Conservation (phyloP, 1,140 invertebrate genomes). For the Drosophila orosa region DNA sequence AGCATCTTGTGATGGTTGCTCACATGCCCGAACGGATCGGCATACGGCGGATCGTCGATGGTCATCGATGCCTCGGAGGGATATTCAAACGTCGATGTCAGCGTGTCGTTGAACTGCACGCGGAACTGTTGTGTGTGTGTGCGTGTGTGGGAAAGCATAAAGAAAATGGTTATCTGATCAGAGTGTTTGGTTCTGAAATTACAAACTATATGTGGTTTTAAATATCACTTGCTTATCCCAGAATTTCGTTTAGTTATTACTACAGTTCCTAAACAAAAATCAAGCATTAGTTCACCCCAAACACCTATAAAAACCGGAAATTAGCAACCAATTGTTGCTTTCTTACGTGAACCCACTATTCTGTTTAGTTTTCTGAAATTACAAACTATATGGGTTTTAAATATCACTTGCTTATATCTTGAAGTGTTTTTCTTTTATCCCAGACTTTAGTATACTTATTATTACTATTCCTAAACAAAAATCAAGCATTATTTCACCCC, state of each 20-base stretch:
- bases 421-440: not conserved
- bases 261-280: not conserved
- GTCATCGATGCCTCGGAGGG: slow-evolving; percentile 91
- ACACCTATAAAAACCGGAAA: not conserved
- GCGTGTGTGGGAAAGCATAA: slow-evolving; percentile 82
- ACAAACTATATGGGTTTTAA: too few relatives aligned
- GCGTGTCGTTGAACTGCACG: slow-evolving; percentile 93
- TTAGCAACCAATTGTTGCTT: too few relatives aligned
- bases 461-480: not conserved
- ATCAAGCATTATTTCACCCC: not conserved
- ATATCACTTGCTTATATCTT: too few relatives aligned
- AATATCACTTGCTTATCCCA: not conserved
- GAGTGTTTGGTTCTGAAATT: slow-evolving; percentile 1
- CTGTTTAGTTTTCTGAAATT: not conserved
- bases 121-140: slow-evolving; percentile 87
- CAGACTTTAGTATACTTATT: not conserved
- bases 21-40: slow-evolving; percentile 67
- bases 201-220: not conserved
- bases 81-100: slow-evolving; percentile 93
- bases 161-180: slow-evolving; percentile 14
- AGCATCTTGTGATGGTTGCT: slow-evolving; percentile 66
- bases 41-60: slow-evolving; percentile 86
- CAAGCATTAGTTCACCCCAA: not conserved
- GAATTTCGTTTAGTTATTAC: not conserved
- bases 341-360: not conserved